Base-by-base conservation (phyloP, 2,888 invertebrate species). In the Cheilosia urbana region DNA sequence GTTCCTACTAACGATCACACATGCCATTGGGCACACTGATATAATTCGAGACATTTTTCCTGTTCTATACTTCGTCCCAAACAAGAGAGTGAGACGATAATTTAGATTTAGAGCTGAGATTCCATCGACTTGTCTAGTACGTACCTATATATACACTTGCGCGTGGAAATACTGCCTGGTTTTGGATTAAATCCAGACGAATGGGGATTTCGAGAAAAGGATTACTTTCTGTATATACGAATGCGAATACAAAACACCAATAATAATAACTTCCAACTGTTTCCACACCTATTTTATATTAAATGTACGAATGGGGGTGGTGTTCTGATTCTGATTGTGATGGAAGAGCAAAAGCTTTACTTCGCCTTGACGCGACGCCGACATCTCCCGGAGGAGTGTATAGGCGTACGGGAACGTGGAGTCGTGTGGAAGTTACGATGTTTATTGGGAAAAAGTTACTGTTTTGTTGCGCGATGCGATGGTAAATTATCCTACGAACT, bases 401-500 rank as follows among this genome's bases (percentile, higher is more conserved):
- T 9, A 30, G 30, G 3, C 24, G 27, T 6, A 6, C 6, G 6
- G 27, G 34, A 24, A 0, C 3, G 6, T 15, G 13, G 4, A 37
- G 37, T 11, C 11, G 37, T 37, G 37, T 7, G 21, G 34, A 65
- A 72, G 71, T 79, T 57, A 45, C 63, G 51, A 72, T 76, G 81
- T 81, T 85, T 80, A 80, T 80, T 76, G 62, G 47, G 60, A 77
- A 76, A 80, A 85, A 80, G 80, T 85, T 85, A 62, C 71, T 66
- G 75, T 71, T 75, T 79, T 63, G 65, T 75, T 75, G 65, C 73
- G 79, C 73, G 79, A 84, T 76, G 60, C 53, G 80, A 76, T 76
- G 72, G 85, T 85, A 76, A 85, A 81, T 85, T 85, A 85, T 81
- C 85, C 71, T 81, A 47, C 76, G 66, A 85, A 85, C 72, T 81